Evolutionary conservation across 2,113 vertebrate species (phyloP).

Genomic region (Paedocypris sp.): DNA sequence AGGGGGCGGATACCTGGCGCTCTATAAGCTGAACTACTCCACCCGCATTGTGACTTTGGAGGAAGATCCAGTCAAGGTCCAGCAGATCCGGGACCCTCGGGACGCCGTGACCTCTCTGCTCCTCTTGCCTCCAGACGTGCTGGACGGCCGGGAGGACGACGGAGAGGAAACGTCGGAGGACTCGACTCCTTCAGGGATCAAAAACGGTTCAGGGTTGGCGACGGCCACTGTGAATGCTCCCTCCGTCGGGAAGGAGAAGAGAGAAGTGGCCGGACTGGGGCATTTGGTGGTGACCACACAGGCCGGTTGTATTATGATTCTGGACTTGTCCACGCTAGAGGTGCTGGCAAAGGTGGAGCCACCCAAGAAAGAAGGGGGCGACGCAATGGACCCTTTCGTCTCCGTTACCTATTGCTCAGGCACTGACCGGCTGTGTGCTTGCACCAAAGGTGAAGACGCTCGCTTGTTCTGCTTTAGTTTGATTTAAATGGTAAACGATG

Average conservation of each 20-base stretch:
- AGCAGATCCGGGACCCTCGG: conserved; percentile 89
- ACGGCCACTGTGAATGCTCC: neutral
- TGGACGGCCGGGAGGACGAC: conserved; percentile 91
- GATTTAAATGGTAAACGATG: neutral
- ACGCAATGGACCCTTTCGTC: conserved; percentile 88
- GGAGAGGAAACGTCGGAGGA: conserved; percentile 84
- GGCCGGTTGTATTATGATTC: conserved; percentile 90
- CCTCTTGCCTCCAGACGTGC: conserved; percentile 87
- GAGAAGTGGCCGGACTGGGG: conserved; percentile 76
- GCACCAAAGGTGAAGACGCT: conserved; percentile 81
- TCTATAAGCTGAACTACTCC: conserved; percentile 97
- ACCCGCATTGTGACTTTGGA: conserved; percentile 92
- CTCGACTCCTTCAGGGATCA: conserved; percentile 64
- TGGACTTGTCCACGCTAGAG: conserved; percentile 92
- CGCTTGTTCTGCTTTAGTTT: neutral
- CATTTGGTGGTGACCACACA: conserved; percentile 96
- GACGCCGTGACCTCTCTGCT: conserved; percentile 95
- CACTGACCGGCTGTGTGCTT: conserved; percentile 95
- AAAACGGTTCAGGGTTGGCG: conserved; percentile 53
- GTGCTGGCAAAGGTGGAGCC: conserved; percentile 95
- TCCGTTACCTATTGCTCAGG: conserved; percentile 98
- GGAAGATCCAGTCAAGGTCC: conserved; percentile 89
- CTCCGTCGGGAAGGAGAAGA: conserved; percentile 69
- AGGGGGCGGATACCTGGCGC: conserved; percentile 76
- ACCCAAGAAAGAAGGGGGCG: conserved; percentile 83